phyloP scores from a whole-genome alignment of 2,888 invertebrate genomes.

The Dyspetes luteomarginatus region DNA sequence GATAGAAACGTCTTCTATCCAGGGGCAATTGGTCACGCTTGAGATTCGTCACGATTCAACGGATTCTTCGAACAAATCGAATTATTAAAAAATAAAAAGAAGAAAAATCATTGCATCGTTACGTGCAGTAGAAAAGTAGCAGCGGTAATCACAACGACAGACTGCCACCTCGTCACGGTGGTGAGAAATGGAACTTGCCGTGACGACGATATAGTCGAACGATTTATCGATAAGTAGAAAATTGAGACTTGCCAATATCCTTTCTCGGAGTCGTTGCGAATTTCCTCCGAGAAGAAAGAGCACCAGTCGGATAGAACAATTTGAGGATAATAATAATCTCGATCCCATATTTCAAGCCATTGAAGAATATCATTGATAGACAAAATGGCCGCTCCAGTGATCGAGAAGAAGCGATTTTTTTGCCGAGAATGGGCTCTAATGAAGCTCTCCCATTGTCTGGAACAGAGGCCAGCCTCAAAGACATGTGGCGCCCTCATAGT shows the following conservation, averaged over 20 bases:
- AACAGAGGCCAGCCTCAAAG: conserved; percentile 93
- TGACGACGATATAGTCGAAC: conserved; percentile 21
- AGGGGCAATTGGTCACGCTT: conserved; percentile 27
- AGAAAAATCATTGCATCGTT: neutral
- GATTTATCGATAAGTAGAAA: conserved; percentile 44
- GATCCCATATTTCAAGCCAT: neutral
- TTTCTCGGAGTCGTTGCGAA: conserved; percentile 1
- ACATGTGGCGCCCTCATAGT: conserved; percentile 95
- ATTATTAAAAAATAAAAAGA: conserved; percentile 1
- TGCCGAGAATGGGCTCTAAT: conserved; percentile 98
- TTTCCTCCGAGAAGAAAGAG: neutral
- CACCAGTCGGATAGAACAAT: neutral
- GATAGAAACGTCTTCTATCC: conserved; percentile 14
- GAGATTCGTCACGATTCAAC: conserved; percentile 12
- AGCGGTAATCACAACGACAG: conserved; percentile 15
- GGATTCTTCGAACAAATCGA: conserved; percentile 24
- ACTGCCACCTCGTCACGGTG: conserved; percentile 13
- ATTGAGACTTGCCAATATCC: conserved; percentile 12
- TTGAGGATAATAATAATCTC: neutral
- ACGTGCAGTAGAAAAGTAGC: no score
- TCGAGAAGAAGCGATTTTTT: conserved; percentile 91
- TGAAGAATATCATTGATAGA: neutral
- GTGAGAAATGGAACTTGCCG: conserved; percentile 40
- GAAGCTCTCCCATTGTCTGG: conserved; percentile 95
- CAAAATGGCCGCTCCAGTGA: conserved; percentile 82